Conservation (phyloP, 92 coral and sea anemone genomes). For the Palythoa heliodiscus region DNA sequence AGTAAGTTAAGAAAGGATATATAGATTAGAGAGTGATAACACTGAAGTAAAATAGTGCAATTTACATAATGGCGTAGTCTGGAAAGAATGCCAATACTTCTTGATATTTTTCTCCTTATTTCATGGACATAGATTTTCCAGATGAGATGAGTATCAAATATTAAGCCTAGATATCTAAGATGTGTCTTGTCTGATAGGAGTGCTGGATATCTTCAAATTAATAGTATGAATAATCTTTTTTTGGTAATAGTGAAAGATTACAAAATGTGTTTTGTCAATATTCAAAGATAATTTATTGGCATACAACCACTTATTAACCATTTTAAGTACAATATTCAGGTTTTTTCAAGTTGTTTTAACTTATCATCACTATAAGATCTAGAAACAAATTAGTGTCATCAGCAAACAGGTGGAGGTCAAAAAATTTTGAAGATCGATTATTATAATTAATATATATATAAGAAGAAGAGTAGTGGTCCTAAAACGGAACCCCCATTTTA, state of each 20-base stretch:
- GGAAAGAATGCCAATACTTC: background rate
- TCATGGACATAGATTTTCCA: background rate
- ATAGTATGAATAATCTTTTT: background rate
- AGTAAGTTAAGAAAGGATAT: background rate
- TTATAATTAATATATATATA: too few relatives aligned
- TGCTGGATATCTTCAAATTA: background rate
- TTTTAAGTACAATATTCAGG: too few relatives aligned
- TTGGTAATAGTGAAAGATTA: background rate
- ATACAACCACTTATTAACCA: too few relatives aligned
- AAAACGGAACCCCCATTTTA: too few relatives aligned
- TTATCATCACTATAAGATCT: too few relatives aligned
- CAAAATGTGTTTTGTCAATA: too few relatives aligned
- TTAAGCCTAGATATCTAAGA: background rate
- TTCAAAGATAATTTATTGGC: too few relatives aligned
- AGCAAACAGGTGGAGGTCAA: too few relatives aligned
- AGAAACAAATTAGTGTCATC: too few relatives aligned
- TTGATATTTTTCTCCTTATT: background rate
- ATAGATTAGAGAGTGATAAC: background rate
- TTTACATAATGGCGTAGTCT: conserved; percentile 7
- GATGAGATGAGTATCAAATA: conserved; percentile 1
- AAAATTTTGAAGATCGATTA: too few relatives aligned
- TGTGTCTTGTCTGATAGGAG: background rate
- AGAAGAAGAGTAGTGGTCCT: too few relatives aligned
- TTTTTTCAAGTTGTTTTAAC: too few relatives aligned
- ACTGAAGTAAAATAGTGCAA: conserved; percentile 1